Percentiles rank a stretch among this genome's conserved stretches.
These are phyloP conservation scores for Drosophila murphyi DNA, from an alignment of 1,140 invertebrate species.

Conservation along the genomic window DNA sequence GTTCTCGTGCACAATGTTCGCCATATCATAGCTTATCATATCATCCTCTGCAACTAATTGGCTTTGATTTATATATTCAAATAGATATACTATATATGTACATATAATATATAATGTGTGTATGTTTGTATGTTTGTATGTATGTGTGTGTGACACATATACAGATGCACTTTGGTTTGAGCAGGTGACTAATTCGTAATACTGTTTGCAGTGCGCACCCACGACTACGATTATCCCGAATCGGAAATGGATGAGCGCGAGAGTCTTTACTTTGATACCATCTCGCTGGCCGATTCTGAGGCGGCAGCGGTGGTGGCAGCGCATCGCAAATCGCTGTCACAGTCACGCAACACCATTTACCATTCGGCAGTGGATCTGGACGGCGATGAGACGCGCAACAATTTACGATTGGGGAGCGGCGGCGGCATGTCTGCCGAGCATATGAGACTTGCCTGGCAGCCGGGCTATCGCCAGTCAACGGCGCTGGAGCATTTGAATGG, in stretches of 20 bases:
- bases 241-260: constrained; percentile 84
- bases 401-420: constrained; percentile 49
- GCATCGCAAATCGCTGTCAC: constrained; percentile 80
- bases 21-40: constrained; percentile 15
- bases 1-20: constrained; percentile 3
- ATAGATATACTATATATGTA: neutral
- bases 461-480: constrained; percentile 76
- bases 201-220: constrained; percentile 76
- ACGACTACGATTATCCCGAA: constrained; percentile 82
- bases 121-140: too few species aligned
- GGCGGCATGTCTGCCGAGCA: constrained; percentile 17
- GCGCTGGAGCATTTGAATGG: constrained; percentile 74
- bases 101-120: neutral
- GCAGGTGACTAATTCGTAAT: constrained; percentile 46
- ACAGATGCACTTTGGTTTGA: neutral
- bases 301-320: constrained; percentile 73
- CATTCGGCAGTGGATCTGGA: constrained; percentile 81
- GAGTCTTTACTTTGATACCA: constrained; percentile 83
- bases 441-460: constrained; percentile 61
- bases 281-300: constrained; percentile 82
- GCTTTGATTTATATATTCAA: neutral
- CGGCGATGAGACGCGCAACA: constrained; percentile 63
- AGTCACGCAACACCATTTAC: constrained; percentile 83
- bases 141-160: too few species aligned
- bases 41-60: constrained; percentile 1